Percentiles rank a stretch among this genome's conserved stretches.
Conservation (phyloP, 2,888 invertebrate genomes). For the Tenthredo scrophulariae region DNA sequence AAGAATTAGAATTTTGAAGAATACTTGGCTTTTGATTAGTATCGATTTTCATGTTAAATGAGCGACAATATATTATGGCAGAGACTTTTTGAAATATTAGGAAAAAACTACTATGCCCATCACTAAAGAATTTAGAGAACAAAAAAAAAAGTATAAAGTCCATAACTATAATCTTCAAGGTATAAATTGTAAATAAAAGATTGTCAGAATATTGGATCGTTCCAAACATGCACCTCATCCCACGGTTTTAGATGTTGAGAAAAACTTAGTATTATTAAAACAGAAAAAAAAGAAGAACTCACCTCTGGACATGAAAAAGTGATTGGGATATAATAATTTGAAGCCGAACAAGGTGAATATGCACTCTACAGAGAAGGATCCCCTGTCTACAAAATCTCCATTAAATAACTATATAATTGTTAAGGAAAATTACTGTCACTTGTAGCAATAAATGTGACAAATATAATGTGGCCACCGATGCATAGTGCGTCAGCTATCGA, state of each 20-base stretch:
- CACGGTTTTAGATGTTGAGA: neutral
- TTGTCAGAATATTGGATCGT: neutral
- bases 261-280: neutral
- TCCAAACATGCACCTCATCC: neutral
- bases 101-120: neutral
- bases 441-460: neutral
- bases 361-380: slow-evolving; percentile 99
- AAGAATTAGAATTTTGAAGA: neutral
- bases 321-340: slow-evolving; percentile 96
- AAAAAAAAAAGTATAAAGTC: neutral
- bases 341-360: slow-evolving; percentile 98
- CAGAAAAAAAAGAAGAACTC: slow-evolving; percentile 69
- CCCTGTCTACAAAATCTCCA: slow-evolving; percentile 99
- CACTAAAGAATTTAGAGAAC: neutral
- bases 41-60: neutral
- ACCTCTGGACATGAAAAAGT: slow-evolving; percentile 99
- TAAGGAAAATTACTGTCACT: slow-evolving; percentile 61
- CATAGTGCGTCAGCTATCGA: neutral
- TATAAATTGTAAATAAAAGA: neutral
- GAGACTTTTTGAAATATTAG: neutral
- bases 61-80: neutral
- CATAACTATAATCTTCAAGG: neutral
- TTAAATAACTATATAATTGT: slow-evolving; percentile 88
- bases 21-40: neutral
- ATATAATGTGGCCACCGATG: neutral